phyloP scores from a whole-genome alignment of 2,797 vertebrate species.

The Bradypus variegatus region DNA sequence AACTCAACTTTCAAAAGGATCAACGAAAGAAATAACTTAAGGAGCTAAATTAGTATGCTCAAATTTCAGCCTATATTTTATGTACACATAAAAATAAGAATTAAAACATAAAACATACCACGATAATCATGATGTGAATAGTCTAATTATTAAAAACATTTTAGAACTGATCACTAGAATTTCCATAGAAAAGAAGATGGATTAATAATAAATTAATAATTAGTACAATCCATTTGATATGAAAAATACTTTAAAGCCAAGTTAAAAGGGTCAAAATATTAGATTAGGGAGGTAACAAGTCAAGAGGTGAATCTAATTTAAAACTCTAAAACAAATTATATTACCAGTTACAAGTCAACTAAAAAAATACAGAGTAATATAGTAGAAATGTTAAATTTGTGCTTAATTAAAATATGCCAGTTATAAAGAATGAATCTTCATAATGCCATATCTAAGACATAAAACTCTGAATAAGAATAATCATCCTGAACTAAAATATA shows the following conservation, averaged over 20 bases:
- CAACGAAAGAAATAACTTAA: neutral
- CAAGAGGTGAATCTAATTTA: neutral
- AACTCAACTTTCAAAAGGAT: neutral
- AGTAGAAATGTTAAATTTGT: neutral
- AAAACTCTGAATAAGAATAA: neutral
- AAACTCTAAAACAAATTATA: slow-evolving; percentile 17
- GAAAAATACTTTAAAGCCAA: neutral
- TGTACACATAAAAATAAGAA: neutral
- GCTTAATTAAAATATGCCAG: neutral
- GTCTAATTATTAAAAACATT: neutral
- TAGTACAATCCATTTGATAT: neutral
- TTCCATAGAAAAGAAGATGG: neutral
- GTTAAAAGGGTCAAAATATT: slow-evolving; percentile 26
- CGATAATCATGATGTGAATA: neutral
- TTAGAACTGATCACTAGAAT: neutral
- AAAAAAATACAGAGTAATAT: neutral
- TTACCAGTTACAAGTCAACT: neutral
- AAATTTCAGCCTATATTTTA: neutral
- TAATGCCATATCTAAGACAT: neutral
- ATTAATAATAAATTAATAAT: neutral
- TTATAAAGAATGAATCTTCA: neutral
- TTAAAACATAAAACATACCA: slow-evolving; percentile 2
- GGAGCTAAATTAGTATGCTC: neutral
- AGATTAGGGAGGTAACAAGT: neutral
- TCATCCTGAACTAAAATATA: neutral